These are phyloP conservation scores for Rhagonycha lutea DNA, from an alignment of 2,888 invertebrate species.

Conservation along the genomic window DNA sequence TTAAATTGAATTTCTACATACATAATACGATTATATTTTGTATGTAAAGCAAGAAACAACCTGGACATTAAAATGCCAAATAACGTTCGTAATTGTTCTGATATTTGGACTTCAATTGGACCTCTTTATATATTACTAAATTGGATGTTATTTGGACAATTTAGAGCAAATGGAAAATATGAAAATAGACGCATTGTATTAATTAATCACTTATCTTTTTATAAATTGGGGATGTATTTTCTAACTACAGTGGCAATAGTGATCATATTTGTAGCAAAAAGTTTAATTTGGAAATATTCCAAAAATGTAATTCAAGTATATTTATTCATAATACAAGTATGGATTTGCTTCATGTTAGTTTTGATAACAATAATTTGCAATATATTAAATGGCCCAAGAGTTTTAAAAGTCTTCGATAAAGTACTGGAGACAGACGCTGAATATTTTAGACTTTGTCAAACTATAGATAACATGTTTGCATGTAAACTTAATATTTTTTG, in stretches of 20 bases:
- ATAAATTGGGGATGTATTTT: neutral
- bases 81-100: neutral
- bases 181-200: neutral
- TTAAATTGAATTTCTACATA: too few species aligned
- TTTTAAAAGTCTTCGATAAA: neutral
- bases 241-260: neutral
- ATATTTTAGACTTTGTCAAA: neutral
- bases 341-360: neutral
- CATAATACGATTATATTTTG: neutral
- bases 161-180: neutral
- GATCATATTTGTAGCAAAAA: neutral
- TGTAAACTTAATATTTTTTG: neutral
- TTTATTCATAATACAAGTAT: neutral
- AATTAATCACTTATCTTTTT: neutral
- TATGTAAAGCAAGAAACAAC: neutral
- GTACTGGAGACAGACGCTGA: neutral
- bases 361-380: neutral
- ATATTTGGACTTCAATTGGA: neutral
- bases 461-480: neutral
- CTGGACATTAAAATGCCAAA: neutral
- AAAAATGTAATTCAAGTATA: neutral
- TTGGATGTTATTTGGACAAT: neutral
- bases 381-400: neutral
- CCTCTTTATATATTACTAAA: neutral
- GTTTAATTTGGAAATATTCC: neutral